These are phyloP conservation scores for Meriones psammophilus DNA, from an alignment of 2,797 vertebrate genomes.

Conservation along the genomic window DNA sequence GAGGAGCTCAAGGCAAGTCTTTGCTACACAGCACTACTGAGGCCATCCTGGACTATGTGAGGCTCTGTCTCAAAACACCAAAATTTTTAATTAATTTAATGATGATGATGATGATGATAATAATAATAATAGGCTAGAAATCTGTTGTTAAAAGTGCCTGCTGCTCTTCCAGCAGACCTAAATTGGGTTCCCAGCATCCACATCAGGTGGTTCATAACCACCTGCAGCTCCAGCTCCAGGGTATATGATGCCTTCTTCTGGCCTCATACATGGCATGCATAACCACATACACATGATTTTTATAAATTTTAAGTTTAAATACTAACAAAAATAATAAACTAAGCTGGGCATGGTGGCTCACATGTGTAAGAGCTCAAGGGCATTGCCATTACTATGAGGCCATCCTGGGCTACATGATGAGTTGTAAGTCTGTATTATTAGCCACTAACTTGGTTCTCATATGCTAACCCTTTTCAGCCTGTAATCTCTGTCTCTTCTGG, in stretches of 20 bases:
- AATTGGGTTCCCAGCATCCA: background rate
- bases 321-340: background rate
- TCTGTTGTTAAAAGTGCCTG: background rate
- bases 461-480: constrained; percentile 32
- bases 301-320: background rate
- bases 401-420: background rate
- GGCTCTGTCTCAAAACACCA: background rate
- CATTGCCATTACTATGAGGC: background rate
- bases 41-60: background rate
- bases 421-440: background rate
- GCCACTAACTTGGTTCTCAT: constrained; percentile 19
- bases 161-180: background rate
- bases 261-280: background rate
- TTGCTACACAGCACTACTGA: background rate
- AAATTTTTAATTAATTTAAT: too few relatives aligned
- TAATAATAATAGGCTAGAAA: background rate
- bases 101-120: too few relatives aligned
- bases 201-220: background rate
- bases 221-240: too few relatives aligned
- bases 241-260: background rate
- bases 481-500: background rate
- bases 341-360: background rate
- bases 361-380: background rate
- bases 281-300: background rate
- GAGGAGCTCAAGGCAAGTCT: background rate